Base-by-base conservation (phyloP, 2,888 invertebrate species). In the Smittia aterrima region DNA sequence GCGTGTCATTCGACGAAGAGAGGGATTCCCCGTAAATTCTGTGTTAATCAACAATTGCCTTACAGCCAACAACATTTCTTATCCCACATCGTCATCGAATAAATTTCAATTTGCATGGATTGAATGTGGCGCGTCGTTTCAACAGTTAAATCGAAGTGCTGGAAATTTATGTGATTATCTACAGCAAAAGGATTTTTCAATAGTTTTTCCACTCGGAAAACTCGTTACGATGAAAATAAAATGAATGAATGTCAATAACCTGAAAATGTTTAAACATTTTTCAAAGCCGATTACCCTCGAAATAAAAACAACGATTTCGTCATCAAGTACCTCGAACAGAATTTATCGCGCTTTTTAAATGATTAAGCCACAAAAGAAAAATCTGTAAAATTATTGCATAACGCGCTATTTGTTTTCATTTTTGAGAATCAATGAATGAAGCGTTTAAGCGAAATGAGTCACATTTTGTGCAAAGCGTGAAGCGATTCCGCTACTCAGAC, bases 41-140 rank as follows among this genome's bases (percentile, higher is more conserved):
- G 58, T 58, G 58, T 58, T 58, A 18, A 58, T 20, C 58, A n/a
- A 22, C 58, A 58, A 58, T 58, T 58, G 58, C 58, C 58, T 58
- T 22, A 6, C 58, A 58, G 58, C 58, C 13, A 58, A 22, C n/a
- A 47, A 47, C 47, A 13, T 16, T 16, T 11, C 16, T 47, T 47
- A 47, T 18, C n/a, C 58, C 2, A 22, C n/a, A 18, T 18, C 18
- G 7, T 58, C 58, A 58, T 18, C 18, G 20, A 58, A 58, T 58
- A 58, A 58, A 58, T 58, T 58, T 58, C 20, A 58, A 58, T 58
- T 58, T 47, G 47, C 47, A 2, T n/a, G 47, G 16, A 47, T n/a
- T 47, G n/a, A 47, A 32, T 32, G 32, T 32, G 32, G 32, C 47
- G 11, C 4, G 11, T 11, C 38, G 11, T 47, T 2, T n/a, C 47